phyloP scores from a whole-genome alignment of 2,797 vertebrate species.

The Myotis planiceps region DNA sequence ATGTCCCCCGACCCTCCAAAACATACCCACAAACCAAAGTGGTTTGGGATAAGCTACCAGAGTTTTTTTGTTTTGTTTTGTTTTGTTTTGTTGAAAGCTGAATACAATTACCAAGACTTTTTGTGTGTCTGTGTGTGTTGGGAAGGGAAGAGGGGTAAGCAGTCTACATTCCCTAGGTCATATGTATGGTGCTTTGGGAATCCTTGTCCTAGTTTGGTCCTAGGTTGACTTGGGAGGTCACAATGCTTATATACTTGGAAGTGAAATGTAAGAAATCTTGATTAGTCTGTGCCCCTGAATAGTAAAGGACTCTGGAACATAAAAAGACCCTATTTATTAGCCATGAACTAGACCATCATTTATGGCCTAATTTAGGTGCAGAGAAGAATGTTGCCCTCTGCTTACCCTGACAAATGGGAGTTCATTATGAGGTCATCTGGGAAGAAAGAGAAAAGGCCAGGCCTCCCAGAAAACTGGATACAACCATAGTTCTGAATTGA shows the following conservation, averaged over 20 bases:
- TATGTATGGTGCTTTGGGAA: neutral
- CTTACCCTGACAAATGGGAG: neutral
- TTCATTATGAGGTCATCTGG: neutral
- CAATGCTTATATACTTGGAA: neutral
- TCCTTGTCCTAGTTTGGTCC: neutral
- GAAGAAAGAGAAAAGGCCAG: neutral
- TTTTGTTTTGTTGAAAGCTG: neutral
- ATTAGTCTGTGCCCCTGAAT: neutral
- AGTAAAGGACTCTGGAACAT: neutral
- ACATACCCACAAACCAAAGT: neutral
- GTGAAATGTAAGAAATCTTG: neutral
- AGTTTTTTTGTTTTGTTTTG: neutral
- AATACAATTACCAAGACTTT: neutral
- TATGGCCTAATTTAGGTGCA: neutral
- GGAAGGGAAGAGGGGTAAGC: neutral
- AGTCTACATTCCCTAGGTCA: fast-evolving
- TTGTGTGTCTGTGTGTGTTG: neutral
- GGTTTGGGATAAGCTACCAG: neutral
- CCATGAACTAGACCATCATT: neutral
- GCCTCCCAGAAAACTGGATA: neutral
- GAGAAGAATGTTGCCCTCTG: neutral
- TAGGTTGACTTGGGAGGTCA: neutral
- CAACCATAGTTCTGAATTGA: neutral
- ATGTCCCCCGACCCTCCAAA: neutral
- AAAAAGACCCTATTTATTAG: neutral